Conservation (phyloP, 1,140 invertebrate species). For the Zaprionus taronus region DNA sequence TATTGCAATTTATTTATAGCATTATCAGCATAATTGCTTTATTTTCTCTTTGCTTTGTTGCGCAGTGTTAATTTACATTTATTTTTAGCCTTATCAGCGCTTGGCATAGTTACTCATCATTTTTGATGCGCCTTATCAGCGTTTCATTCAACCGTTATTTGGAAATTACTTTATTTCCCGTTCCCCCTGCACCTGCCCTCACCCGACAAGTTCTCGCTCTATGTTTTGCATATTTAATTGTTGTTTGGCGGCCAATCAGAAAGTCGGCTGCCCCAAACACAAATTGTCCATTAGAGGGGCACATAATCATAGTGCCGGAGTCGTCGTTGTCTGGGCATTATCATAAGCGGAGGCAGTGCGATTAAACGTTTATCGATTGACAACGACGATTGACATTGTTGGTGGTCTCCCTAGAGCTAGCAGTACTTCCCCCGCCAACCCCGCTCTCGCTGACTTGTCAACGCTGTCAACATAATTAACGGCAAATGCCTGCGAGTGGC, state of each 20-base stretch:
- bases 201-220: conserved; percentile 18
- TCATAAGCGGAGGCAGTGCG: conserved; percentile 54
- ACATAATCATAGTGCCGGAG: conserved; percentile 42
- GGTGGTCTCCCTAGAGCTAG: conserved; percentile 47
- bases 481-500: conserved; percentile 67
- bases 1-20: neutral
- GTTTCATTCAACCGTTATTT: conserved; percentile 14
- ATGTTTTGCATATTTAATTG: conserved; percentile 72
- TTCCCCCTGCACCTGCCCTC: conserved; percentile 16
- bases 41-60: neutral
- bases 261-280: conserved; percentile 55
- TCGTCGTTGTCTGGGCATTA: conserved; percentile 53
- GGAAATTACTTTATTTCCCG: conserved; percentile 39
- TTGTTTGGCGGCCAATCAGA: conserved; percentile 58
- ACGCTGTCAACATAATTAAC: conserved; percentile 79
- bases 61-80: neutral
- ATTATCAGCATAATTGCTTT: neutral
- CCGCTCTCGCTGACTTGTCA: conserved; percentile 27
- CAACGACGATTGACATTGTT: conserved; percentile 54
- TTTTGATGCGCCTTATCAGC: conserved; percentile 11
- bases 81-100: neutral
- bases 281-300: conserved; percentile 72
- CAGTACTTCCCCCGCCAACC: neutral
- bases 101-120: conserved; percentile 9
- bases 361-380: conserved; percentile 75